These are phyloP conservation scores for Hucho hucho DNA, from an alignment of 2,113 vertebrate species.

Conservation along the genomic window DNA sequence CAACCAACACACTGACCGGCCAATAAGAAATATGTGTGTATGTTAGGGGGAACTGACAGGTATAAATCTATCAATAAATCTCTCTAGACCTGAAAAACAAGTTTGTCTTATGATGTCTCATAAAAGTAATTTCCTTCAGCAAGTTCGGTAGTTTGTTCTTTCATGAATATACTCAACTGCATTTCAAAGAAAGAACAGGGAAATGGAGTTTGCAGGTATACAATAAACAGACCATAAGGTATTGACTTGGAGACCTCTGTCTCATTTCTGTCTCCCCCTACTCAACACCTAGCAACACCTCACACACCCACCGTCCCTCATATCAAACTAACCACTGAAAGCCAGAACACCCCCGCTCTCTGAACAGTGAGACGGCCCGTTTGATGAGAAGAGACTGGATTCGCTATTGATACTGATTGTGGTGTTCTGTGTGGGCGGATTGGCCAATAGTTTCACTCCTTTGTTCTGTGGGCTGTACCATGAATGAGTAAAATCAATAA, in stretches of 20 bases:
- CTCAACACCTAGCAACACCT: constrained; percentile 38
- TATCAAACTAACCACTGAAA: constrained; percentile 59
- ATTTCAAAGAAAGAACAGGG: no score
- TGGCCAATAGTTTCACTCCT: constrained; percentile 15
- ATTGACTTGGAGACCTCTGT: not conserved
- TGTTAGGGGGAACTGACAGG: no score
- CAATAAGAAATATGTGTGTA: not conserved
- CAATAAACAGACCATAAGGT: not conserved
- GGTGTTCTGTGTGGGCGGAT: not conserved
- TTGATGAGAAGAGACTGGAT: constrained; percentile 29
- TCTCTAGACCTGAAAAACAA: no score
- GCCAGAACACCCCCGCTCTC: constrained; percentile 32
- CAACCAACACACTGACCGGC: constrained; percentile 2
- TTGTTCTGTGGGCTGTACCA: constrained; percentile 35
- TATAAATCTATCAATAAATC: no score
- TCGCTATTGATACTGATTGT: constrained; percentile 15
- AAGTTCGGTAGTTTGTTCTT: no score
- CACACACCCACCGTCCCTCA: constrained; percentile 41
- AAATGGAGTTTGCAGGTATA: not conserved
- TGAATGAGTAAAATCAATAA: constrained; percentile 32
- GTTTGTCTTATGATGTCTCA: no score
- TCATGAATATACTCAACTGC: no score
- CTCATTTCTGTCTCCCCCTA: constrained; percentile 14
- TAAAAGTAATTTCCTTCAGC: no score
- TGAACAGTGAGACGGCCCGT: constrained; percentile 37